Evolutionary conservation across 2,797 vertebrate species (phyloP), one percentile per base, ranked within the genome.

Genomic region (Manis javanica): DNA sequence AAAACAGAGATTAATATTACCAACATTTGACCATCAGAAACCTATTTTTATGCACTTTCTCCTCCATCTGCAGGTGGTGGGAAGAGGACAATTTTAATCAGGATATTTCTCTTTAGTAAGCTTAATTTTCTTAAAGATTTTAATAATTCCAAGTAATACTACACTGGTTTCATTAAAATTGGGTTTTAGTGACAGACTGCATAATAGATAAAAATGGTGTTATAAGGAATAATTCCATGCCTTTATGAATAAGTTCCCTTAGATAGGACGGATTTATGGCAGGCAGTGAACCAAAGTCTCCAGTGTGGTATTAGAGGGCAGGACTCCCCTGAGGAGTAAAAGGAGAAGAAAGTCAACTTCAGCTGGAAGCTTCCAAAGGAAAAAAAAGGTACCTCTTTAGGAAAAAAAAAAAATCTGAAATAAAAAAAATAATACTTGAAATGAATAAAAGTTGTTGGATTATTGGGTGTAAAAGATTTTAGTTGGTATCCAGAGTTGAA

Each of bases 111-210:
- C 34, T 63, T 19, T 31, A 34, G 21, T 59, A 78, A 75, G 29
- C 94, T 79, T 74, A 93, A 91, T 68, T 89, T 93, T 53, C 69
- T 49, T 59, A 66, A 95, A 85, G 18, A 85, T 82, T 96, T 89
- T 72, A 89, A 69, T 64, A 93, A 89, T 55, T 94, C n/a, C 53
- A 94, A 90, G 39, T 90, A 90, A 75, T 69, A 94, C 1, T 53
- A 26, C 0, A 92, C 42, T 31, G 7, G n/a, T 87, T 90, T 95
- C 31, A 91, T 46, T 93, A 89, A 96, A 96, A 93, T 8, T 85
- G 59, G n/a, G 46, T 29, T 93, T 84, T 77, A 89, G 53, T 34
- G 24, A 69, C 3, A 77, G 89, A 89, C 1, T 18, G 79, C 5
- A 1, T 63, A 92, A 82, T 12, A 82, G 55, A 83, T 71, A 83